A percentile compares a stretch with the other conserved stretches of the same genome.
Conservation (phyloP, 2,113 vertebrate genomes). For the Phocoena sinus region DNA sequence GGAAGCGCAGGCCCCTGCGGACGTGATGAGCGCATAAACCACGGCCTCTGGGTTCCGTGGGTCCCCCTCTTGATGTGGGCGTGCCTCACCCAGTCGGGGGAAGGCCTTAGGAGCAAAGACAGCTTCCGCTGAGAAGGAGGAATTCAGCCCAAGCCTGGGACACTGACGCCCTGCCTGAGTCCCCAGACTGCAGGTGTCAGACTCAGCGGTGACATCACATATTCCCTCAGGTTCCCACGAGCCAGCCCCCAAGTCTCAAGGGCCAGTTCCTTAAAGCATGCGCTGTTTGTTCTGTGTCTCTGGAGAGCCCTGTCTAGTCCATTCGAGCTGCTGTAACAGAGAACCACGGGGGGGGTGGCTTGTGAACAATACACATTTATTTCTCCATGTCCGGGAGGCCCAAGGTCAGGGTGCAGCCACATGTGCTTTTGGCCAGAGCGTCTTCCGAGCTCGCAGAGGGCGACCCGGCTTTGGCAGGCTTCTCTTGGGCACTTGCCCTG, state of each 20-base stretch:
- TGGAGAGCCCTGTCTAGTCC: not conserved
- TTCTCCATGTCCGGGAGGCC: not conserved
- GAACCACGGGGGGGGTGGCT: not conserved
- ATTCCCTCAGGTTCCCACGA: not conserved
- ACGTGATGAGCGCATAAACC: not conserved
- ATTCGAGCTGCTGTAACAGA: not conserved
- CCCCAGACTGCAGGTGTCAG: not conserved
- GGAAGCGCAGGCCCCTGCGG: rapidly evolving
- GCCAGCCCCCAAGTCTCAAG: rapidly evolving
- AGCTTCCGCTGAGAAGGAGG: not conserved
- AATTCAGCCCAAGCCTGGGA: not conserved
- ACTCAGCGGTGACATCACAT: rapidly evolving
- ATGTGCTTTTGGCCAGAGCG: not conserved
- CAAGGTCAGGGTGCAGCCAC: not conserved
- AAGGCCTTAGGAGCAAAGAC: not conserved
- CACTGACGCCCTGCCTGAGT: not conserved
- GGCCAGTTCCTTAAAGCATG: not conserved
- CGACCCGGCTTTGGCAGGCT: not conserved
- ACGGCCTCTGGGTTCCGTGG: not conserved
- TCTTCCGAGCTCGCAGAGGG: not conserved
- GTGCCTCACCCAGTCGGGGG: not conserved
- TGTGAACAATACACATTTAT: too few relatives aligned
- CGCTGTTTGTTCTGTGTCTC: not conserved
- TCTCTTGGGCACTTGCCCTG: not conserved
- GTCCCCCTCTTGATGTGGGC: rapidly evolving